Evolutionary conservation across 2,888 invertebrate genomes (phyloP), one percentile per base, ranked within the genome.

Genomic region (Tiliacea citrago): DNA sequence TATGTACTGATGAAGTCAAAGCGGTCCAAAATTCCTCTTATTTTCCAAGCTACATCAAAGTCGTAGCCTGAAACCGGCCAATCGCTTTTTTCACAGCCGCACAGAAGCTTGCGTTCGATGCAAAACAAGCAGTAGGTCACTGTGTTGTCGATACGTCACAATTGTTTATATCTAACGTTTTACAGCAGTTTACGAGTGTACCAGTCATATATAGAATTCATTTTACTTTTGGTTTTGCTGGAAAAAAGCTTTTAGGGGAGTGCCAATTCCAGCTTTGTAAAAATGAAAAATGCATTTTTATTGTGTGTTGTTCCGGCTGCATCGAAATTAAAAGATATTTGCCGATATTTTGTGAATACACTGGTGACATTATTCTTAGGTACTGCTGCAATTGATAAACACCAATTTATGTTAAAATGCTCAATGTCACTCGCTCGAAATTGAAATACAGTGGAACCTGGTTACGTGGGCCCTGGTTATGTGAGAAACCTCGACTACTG

Each of bases 101-200:
- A 63, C 42, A 0, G 49, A 18, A 70, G 51, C 42, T 47, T 58
- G 49, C n/a, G 24, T 53, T 51, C 49, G 3, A 70, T 63, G 69
- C 61, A 49, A 70, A 72, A 82, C 72, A 61, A 68, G n/a, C 72
- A 70, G 69, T 82, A 65, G 67, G 82, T 73, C 69, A 84, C 42
- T 21, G 16, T 42, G 16, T 24, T 62, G 68, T 81, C 68, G 49
- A 81, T 62, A 75, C 61, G n/a, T 75, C 76, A 66, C 57, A 29
- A 21, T 21, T 7, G 16, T 42, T 45, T 61, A 58, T 24, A 62
- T 76, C 9, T 29, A 53, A 21, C 29, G 4, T 29, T 77, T 35
- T 9, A 49, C 18, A 21, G 35, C 21, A 57, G 47, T 53, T 67
- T 51, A 42, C 53, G 18, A 57, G 42, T 63, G n/a, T 29, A 35